These are phyloP conservation scores for Aphaenogaster rudis DNA, from an alignment of 1,140 invertebrate species.

Conservation along the genomic window DNA sequence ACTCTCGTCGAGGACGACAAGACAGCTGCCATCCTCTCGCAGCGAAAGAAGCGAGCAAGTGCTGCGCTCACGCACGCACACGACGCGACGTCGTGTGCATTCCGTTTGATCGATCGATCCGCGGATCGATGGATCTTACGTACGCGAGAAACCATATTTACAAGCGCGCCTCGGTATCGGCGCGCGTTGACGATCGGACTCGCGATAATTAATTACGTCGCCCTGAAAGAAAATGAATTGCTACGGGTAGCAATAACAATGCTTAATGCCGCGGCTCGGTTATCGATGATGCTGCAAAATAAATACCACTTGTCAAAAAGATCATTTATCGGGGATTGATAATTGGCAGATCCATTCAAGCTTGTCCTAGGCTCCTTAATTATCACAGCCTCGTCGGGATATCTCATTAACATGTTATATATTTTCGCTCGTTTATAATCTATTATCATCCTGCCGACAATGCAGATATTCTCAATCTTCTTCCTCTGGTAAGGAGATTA, in stretches of 20 bases:
- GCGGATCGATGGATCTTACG: conserved; percentile 72
- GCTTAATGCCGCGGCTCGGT: conserved; percentile 67
- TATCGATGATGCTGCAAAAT: conserved; percentile 73
- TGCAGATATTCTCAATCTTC: conserved; percentile 1
- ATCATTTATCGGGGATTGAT: conserved; percentile 72
- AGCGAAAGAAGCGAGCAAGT: conserved; percentile 41
- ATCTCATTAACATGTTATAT: conserved; percentile 56
- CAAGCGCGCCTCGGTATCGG: conserved; percentile 28
- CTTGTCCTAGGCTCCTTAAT: conserved; percentile 34
- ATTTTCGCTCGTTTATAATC: conserved; percentile 41
- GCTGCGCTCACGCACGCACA: conserved; percentile 59
- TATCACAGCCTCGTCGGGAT: conserved; percentile 25
- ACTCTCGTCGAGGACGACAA: conserved; percentile 45
- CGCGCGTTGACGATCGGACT: conserved; percentile 57
- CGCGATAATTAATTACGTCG: conserved; percentile 74
- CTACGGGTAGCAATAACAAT: conserved; percentile 68
- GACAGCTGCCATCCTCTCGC: conserved; percentile 68
- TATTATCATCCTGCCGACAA: conserved; percentile 10
- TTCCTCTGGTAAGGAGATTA: not conserved
- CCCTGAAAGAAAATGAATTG: conserved; percentile 71
- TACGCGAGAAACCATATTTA: conserved; percentile 67
- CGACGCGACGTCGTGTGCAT: conserved; percentile 47
- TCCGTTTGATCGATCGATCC: conserved; percentile 73
- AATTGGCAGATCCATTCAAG: conserved; percentile 64
- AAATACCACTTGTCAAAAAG: conserved; percentile 70